Conservation (phyloP, 2,797 vertebrate genomes). For the Mus caroli region DNA sequence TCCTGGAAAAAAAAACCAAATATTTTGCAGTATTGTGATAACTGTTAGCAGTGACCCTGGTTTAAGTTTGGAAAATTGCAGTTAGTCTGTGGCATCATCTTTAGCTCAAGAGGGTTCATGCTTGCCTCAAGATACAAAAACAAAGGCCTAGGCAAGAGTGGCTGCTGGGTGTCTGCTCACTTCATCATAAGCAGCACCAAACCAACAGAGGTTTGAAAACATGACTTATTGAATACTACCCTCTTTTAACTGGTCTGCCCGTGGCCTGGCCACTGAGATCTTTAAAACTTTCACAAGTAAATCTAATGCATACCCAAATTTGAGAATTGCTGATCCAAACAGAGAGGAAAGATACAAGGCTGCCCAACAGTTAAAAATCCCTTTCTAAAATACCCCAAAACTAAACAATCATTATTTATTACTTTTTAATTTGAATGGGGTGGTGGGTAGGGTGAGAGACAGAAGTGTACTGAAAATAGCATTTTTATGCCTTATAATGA, state of each 20-base stretch:
- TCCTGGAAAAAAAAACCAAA: not conserved
- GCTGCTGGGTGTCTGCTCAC: not conserved
- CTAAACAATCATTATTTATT: slow-evolving; percentile 5
- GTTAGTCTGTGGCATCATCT: not conserved
- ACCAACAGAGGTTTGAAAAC: not conserved
- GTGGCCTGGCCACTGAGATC: not conserved
- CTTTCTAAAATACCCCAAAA: not conserved
- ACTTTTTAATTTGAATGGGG: not conserved
- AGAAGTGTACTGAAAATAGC: not conserved
- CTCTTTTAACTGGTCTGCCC: not conserved
- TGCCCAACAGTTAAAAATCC: not conserved
- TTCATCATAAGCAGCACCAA: not conserved
- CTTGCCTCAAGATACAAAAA: not conserved
- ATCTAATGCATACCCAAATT: slow-evolving; percentile 6
- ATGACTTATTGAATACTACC: not conserved
- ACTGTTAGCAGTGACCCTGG: not conserved
- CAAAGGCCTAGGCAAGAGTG: not conserved
- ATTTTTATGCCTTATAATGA: not conserved
- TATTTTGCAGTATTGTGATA: not conserved
- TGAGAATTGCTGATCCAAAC: not conserved
- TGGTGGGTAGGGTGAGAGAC: not conserved
- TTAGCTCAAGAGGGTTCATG: not conserved
- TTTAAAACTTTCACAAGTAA: not conserved
- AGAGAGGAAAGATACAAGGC: not conserved
- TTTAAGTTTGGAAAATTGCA: slow-evolving; percentile 19